A percentile compares a stretch with the other conserved stretches of the same genome.
These are phyloP conservation scores for Clarias macrocephalus DNA, from an alignment of 2,113 vertebrate species.

Conservation along the genomic window DNA sequence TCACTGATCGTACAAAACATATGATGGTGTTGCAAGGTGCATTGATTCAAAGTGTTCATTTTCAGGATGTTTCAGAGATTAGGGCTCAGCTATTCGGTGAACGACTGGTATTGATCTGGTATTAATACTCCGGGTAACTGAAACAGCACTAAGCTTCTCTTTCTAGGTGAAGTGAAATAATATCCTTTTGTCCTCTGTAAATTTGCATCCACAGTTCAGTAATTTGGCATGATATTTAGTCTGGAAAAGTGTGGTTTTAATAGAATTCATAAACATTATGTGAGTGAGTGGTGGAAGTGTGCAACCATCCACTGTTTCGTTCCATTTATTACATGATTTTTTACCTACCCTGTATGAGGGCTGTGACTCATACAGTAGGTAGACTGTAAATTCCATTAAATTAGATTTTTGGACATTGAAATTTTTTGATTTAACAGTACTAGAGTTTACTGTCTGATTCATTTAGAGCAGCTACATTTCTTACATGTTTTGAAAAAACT, in stretches of 20 bases:
- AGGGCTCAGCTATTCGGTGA: neutral
- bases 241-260: neutral
- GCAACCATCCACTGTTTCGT: neutral
- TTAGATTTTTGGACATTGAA: too few relatives aligned
- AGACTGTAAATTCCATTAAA: too few relatives aligned
- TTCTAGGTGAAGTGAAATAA: neutral
- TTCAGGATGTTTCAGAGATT: neutral
- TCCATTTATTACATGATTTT: neutral
- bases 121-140: constrained; percentile 1
- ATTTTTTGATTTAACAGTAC: too few relatives aligned
- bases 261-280: neutral
- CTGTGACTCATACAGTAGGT: too few relatives aligned
- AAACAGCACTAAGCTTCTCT: too few relatives aligned
- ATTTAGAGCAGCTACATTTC: too few relatives aligned
- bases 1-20: too few relatives aligned
- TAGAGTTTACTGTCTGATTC: too few relatives aligned
- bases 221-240: neutral
- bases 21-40: neutral
- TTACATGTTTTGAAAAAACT: too few relatives aligned
- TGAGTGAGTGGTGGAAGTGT: neutral
- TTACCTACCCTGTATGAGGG: too few relatives aligned
- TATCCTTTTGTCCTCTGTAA: neutral
- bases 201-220: neutral
- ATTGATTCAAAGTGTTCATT: neutral
- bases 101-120: neutral